These are phyloP conservation scores for Subanguina moxae DNA, from an alignment of 1,140 invertebrate genomes.

Conservation along the genomic window DNA sequence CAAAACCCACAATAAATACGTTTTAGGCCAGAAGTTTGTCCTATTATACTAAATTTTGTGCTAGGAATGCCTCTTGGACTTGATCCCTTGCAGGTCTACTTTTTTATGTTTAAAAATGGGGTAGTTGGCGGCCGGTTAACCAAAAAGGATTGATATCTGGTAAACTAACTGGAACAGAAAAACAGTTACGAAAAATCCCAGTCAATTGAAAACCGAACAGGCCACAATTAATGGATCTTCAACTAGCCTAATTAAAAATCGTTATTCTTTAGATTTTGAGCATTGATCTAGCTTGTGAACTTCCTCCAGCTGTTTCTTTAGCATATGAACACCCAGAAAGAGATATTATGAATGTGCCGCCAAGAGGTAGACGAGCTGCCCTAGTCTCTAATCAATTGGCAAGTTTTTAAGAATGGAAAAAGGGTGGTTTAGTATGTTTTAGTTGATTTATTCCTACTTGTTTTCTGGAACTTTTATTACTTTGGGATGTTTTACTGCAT, in stretches of 20 bases:
- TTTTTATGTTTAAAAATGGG: no score
- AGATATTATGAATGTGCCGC: constrained; percentile 56
- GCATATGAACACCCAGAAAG: constrained; percentile 60
- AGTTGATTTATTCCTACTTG: constrained; percentile 43
- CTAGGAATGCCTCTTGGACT: constrained; percentile 61
- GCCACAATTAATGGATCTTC: background rate
- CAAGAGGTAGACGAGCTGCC: constrained; percentile 27
- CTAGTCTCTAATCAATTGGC: constrained; percentile 38
- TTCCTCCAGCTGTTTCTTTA: constrained; percentile 63
- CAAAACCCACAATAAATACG: background rate
- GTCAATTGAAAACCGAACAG: background rate
- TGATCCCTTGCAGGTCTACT: constrained; percentile 60
- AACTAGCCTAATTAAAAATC: background rate
- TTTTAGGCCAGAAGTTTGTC: constrained; percentile 61
- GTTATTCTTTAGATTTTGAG: constrained; percentile 37
- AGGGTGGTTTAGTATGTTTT: no score
- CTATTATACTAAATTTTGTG: constrained; percentile 63
- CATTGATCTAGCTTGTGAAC: constrained; percentile 48
- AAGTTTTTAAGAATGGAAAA: no score
- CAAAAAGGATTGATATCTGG: no score
- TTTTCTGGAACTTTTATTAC: constrained; percentile 54
- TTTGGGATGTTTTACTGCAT: constrained; percentile 49
- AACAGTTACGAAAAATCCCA: no score
- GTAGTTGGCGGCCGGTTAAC: no score
- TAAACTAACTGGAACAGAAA: no score